phyloP scores from a whole-genome alignment of 1,140 invertebrate species.

The Piezodorus guildinii region DNA sequence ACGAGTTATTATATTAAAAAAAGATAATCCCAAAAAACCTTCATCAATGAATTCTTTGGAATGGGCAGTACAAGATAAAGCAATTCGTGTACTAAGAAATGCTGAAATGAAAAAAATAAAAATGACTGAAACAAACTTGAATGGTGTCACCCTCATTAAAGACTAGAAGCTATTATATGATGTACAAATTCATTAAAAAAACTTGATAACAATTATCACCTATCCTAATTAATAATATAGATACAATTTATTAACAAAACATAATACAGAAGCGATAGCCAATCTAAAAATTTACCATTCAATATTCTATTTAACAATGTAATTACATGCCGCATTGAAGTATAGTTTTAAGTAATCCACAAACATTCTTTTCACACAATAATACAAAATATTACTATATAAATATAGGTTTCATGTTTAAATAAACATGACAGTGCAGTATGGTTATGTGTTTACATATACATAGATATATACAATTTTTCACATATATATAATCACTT shows the following conservation, averaged over 20 bases:
- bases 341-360: neutral
- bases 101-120: neutral
- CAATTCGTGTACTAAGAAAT: neutral
- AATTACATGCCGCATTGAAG: neutral
- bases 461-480: too few relatives aligned
- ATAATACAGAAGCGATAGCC: neutral
- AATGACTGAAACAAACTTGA: neutral
- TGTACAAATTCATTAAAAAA: conserved; percentile 1
- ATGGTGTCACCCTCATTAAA: neutral
- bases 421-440: neutral
- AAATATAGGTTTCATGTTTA: neutral
- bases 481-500: too few relatives aligned
- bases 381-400: neutral
- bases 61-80: neutral
- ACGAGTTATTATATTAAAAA: neutral
- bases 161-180: conserved; percentile 6
- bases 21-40: neutral
- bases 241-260: neutral
- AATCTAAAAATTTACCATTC: neutral
- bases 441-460: neutral
- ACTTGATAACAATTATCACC: neutral
- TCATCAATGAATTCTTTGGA: neutral
- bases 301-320: neutral
- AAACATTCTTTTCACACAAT: neutral
- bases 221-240: neutral